Evolutionary conservation across 2,888 invertebrate species (phyloP).

Genomic region (Xestia c-nigrum): DNA sequence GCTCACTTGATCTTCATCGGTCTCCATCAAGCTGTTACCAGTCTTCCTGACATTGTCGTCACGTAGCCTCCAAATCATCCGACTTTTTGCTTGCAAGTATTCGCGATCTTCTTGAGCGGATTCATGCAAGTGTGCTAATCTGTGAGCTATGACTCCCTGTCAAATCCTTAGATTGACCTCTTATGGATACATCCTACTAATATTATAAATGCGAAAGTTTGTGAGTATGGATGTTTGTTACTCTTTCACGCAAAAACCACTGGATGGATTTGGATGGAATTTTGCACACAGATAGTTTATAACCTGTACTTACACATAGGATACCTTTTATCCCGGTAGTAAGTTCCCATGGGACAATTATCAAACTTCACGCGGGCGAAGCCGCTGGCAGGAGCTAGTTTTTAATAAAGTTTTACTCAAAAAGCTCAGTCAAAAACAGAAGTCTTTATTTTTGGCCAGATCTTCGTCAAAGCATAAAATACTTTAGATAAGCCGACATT

Average conservation of each 20-base stretch:
- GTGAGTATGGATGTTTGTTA: too few species aligned
- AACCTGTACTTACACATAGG: too few species aligned
- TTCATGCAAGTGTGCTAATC: not conserved
- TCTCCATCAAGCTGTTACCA: too few species aligned
- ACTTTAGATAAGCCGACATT: slow-evolving; percentile 15
- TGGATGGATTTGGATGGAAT: too few species aligned
- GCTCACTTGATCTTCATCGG: not conserved
- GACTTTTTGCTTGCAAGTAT: not conserved
- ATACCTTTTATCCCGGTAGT: too few species aligned
- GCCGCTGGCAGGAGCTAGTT: too few species aligned
- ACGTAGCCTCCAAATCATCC: not conserved
- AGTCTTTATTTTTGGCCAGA: not conserved
- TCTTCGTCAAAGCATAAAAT: slow-evolving; percentile 1
- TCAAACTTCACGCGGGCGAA: too few species aligned
- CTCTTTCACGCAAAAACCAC: too few species aligned
- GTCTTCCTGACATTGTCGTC: not conserved
- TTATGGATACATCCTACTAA: not conserved
- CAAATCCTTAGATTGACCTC: not conserved
- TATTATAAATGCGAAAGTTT: too few species aligned
- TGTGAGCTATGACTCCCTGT: not conserved
- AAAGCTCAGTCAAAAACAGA: not conserved
- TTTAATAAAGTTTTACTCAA: not conserved
- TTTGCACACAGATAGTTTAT: too few species aligned
- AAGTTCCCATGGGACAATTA: too few species aligned
- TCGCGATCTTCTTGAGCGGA: too few species aligned